These are phyloP conservation scores for Saguinus midas DNA, from an alignment of 2,113 vertebrate genomes.

Conservation along the genomic window DNA sequence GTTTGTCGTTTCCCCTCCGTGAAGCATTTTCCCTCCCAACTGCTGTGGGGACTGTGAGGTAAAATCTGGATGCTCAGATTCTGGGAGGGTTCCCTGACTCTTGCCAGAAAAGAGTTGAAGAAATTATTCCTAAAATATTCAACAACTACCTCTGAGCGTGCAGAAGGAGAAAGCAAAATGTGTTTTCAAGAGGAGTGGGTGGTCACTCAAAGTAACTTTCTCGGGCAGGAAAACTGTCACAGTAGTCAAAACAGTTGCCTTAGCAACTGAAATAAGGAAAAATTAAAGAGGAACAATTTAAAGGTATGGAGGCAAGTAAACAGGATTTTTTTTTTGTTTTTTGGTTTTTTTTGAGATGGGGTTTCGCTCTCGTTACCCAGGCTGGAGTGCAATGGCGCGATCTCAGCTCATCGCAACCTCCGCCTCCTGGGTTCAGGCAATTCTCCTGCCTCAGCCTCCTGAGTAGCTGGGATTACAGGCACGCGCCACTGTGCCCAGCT, in stretches of 20 bases:
- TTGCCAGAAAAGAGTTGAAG: background rate
- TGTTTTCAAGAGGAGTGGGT: background rate
- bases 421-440: too few species aligned
- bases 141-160: background rate
- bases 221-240: conserved; percentile 47
- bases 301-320: background rate
- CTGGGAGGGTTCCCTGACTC: background rate
- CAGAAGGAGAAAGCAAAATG: conserved; percentile 43
- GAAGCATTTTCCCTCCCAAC: background rate
- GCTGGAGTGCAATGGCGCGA: too few species aligned
- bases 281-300: background rate
- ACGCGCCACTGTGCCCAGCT: too few species aligned
- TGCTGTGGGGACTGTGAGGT: background rate
- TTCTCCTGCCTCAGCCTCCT: too few species aligned
- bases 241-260: background rate
- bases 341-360: too few species aligned
- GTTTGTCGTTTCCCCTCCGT: background rate
- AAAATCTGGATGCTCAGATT: background rate
- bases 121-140: background rate
- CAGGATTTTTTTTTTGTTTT: background rate
- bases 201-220: conserved; percentile 7
- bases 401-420: too few species aligned
- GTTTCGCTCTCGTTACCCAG: too few species aligned
- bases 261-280: conserved; percentile 51
- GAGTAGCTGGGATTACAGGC: too few species aligned